Evolutionary conservation across 30 jellyfish, hydroid and myxozoan species (phyloP), one percentile per base, ranked within the genome.

Genomic region (Pseudorhiza aurosa): DNA sequence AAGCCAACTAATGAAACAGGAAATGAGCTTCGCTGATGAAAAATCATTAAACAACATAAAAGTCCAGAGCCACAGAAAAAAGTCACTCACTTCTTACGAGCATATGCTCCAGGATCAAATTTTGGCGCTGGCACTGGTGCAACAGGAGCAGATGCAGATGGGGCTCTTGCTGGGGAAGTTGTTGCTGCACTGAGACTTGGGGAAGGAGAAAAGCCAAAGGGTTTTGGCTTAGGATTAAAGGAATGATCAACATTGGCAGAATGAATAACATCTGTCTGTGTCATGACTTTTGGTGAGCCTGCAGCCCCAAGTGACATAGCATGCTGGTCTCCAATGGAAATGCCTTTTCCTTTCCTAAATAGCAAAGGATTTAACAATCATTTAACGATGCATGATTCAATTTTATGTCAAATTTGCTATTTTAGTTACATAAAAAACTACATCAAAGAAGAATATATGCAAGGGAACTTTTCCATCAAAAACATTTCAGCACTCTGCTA

Each of bases 41-140:
- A n/a, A n/a, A n/a, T n/a, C n/a, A n/a, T n/a, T n/a, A n/a, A n/a
- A n/a, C n/a, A n/a, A n/a, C n/a, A n/a, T n/a, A n/a, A n/a, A n/a
- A n/a, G n/a, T n/a, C n/a, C n/a, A n/a, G n/a, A n/a, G n/a, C n/a
- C n/a, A 39, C 12, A 12, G 12, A 5, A 39, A 39, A 5, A 39
- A 11, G 8, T 8, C 1, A 43, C 97, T 65, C 53, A 93, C 99
- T 93, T 93, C 77, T 73, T 82, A 58, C 87, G 62, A 45, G 99
- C 99, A 74, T 93, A 93, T 74, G 95, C 96, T 15, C 95, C 97
- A 1, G 99, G 96, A 51, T 81, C 94, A 73, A 93, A 93, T 63
- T 93, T 93, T 53, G 96, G 96, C 9, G 96, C 94, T 32, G 57
- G 81, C 17, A 76, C 91, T 18, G 80, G 76, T 2, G 77, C 83